phyloP scores from a whole-genome alignment of 2,797 vertebrate species.

The Gadopsis marmoratus region DNA sequence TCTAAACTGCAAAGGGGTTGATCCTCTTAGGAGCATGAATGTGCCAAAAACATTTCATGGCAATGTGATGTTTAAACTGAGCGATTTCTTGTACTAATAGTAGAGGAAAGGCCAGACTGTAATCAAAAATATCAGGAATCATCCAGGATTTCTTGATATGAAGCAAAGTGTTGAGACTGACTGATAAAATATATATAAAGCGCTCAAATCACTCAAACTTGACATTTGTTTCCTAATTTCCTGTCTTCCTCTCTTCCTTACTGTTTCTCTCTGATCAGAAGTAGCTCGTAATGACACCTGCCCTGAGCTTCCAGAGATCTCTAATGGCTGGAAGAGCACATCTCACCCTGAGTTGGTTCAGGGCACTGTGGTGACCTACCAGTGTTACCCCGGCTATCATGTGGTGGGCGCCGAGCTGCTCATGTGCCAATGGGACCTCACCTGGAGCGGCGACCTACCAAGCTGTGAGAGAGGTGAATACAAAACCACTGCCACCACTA shows the following conservation, averaged over 20 bases:
- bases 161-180: not conserved
- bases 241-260: slow-evolving; percentile 8
- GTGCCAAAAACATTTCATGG: too few species aligned
- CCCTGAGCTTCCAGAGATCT: slow-evolving; percentile 94
- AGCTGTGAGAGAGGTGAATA: slow-evolving; percentile 91
- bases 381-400: slow-evolving; percentile 95
- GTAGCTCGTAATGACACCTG: slow-evolving; percentile 96
- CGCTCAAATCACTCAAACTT: not conserved
- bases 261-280: slow-evolving; percentile 80
- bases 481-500: not conserved
- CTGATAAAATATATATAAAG: not conserved
- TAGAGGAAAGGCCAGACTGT: not conserved
- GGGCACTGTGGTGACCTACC: slow-evolving; percentile 94
- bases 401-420: slow-evolving; percentile 91
- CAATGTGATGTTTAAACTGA: too few species aligned
- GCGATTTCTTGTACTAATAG: too few species aligned
- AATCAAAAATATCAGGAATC: not conserved
- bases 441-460: slow-evolving; percentile 94
- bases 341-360: slow-evolving; percentile 95
- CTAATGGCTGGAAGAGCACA: slow-evolving; percentile 94
- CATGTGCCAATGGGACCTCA: slow-evolving; percentile 98
- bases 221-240: not conserved
- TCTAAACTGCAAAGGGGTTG: too few species aligned
- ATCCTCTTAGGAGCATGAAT: too few species aligned
- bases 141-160: not conserved